Percentiles rank a stretch among this genome's conserved stretches.
phyloP scores from a whole-genome alignment of 2,888 invertebrate species.

The Drosophila falleni region DNA sequence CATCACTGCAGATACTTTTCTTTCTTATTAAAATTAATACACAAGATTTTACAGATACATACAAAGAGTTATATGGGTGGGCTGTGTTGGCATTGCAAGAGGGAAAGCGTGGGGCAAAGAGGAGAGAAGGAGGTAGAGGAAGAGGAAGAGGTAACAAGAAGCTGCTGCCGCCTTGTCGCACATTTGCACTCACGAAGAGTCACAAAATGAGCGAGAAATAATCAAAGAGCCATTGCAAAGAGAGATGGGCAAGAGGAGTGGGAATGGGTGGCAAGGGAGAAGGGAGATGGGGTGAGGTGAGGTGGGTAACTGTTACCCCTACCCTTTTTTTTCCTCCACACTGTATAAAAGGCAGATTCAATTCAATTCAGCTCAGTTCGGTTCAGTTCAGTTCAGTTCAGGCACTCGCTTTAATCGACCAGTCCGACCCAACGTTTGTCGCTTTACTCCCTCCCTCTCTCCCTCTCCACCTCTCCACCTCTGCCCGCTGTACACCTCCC shows the following conservation, averaged over 20 bases:
- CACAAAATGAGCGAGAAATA: constrained; percentile 74
- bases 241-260: neutral
- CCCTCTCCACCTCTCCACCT: neutral
- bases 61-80: constrained; percentile 33
- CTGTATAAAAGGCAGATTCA: constrained; percentile 21
- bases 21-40: constrained; percentile 69
- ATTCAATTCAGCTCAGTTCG: constrained; percentile 36
- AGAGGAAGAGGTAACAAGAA: constrained; percentile 5
- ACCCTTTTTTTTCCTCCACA: constrained; percentile 1
- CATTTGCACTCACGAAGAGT: constrained; percentile 65
- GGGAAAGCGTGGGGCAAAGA: neutral
- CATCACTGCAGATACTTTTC: constrained; percentile 44
- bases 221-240: constrained; percentile 51
- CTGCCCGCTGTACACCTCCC: neutral
- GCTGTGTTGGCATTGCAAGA: constrained; percentile 16
- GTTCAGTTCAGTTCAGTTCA: constrained; percentile 32
- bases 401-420: constrained; percentile 62
- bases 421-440: constrained; percentile 56
- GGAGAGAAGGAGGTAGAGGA: neutral
- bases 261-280: neutral
- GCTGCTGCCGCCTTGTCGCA: constrained; percentile 40
- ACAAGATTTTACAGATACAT: constrained; percentile 48
- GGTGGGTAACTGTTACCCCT: constrained; percentile 21
- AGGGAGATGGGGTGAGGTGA: neutral
- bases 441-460: constrained; percentile 23